Evolutionary conservation across 2,888 invertebrate species (phyloP), one percentile per base, ranked within the genome.

Genomic region (Apodemia duryi): DNA sequence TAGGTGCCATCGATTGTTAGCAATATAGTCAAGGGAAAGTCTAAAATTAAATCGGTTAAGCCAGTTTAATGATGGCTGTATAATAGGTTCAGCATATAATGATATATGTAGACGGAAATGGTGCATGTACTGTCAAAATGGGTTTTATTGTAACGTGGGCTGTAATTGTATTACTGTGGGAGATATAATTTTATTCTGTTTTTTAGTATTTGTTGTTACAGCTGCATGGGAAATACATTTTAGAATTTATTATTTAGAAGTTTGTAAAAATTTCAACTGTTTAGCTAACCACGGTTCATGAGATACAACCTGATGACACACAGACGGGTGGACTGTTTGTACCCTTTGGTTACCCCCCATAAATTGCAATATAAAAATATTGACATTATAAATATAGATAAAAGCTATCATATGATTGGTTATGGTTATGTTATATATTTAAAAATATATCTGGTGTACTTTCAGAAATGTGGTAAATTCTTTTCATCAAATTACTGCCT

Each of bases 41-140:
- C 81, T 79, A 82, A 86, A 89, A 88, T 90, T 84, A 87, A 89
- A 88, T 84, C 84, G 81, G 82, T 81, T 85, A 87, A 88, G 83
- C 86, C 82, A 74, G 75, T 81, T 81, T 88, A 85, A 89, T 87
- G 84, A 84, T 73, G 74, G 77, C 75, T 75, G 71, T 76, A 83
- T 80, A 84, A 81, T 85, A 76, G 75, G 75, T 76, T 77, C 75
- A 71, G 74, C 74, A 70, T 41, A 54, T 54, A 54, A 54, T 54
- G 54, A 11, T 54, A 54, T 10, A 11, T 54, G 29, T 28, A 10
- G 29, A 29, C 54, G 54, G 54, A 54, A 54, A 54, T 32, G 46
- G 46, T 46, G 28, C 28, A 54, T 28, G 52, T 54, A 54, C 28
- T 54, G 54, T 54, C 29, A 54, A 54, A 46, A 46, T 32, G 52